Evolutionary conservation across 2,797 vertebrate species (phyloP), one percentile per base, ranked within the genome.

Genomic region (Gymnopithys bicolor): DNA sequence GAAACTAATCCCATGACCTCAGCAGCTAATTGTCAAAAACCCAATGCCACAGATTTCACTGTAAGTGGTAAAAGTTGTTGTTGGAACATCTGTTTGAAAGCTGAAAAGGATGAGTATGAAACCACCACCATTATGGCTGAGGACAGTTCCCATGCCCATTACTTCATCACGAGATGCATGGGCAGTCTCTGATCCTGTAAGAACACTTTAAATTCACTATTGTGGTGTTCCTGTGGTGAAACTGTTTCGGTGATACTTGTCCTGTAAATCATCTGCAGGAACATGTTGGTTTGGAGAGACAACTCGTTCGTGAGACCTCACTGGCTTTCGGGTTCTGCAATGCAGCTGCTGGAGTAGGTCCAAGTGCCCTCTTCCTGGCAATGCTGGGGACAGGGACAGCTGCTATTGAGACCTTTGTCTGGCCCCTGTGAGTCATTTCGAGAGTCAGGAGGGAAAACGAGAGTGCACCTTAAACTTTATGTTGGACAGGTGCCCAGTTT

Each of bases 401-500:
- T 91, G 69, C 46, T 46, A 0, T 43, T 35, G 5, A 9, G 53
- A 85, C 75, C 84, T 85, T 89, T 73, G 75, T 33, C 33, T 74
- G 83, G n/a, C n/a, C 90, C 18, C 89, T 52, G 28, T 87, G 92
- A 93, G 62, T 87, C 87, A 75, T 41, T 55, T 16, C 0, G 0
- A 27, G 41, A 19, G 6, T 4, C 59, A 35, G 43, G 76, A 83
- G 53, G 35, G 70, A 53, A 62, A 63, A 69, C 19, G 19, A 52
- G 33, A 66, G 53, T 37, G 5, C 46, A 43, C 49, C 55, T 85
- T 79, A 51, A 84, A 66, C 2, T 3, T 60, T 81, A 53, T 59
- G 85, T 86, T 0, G 7, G 91, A 48, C 70, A 8, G 51, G 73
- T 89, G 95, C 94, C 89, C 58, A 11, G 94, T 94, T 94, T 87